Evolutionary conservation across 2,797 vertebrate genomes (phyloP), one percentile per base, ranked within the genome.

Genomic region (Leptodactylus fallax): DNA sequence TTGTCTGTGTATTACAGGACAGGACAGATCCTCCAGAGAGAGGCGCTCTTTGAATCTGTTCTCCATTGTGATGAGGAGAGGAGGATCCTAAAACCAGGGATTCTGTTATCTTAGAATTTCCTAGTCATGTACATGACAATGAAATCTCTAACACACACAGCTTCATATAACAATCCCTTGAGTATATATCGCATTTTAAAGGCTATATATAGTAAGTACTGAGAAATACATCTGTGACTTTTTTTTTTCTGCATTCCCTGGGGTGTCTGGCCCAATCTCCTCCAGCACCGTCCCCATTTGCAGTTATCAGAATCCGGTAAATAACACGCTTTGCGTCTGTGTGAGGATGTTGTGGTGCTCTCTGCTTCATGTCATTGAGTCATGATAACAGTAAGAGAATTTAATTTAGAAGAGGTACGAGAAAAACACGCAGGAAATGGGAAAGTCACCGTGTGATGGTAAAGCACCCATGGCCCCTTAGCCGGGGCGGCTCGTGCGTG

Each of bases 301-400:
- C 71, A 49, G 27, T 60, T 72, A 23, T 84, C 69, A 74, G 71
- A 63, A 49, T 58, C 14, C n/a, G 55, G 71, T 82, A 19, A 82
- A 82, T 82, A 63, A 74, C 47, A 21, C 27, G 13, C 45, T 51
- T 55, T 65, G 45, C 61, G 65, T 14, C 79, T 82, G 55, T 82
- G 79, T 55, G 77, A 61, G 19, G 63, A 14, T 87, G 17, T 88
- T 63, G 17, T 77, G 53, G 53, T 88, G 53, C 67, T 16, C 81
- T 71, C n/a, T 77, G 87, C 77, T 83, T 72, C 74, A 84, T 84
- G 87, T 84, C 87, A 84, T 61, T 71, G 87, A 84, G 81, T 79
- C 84, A 84, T 79, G 81, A 84, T 84, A 79, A 84, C 65, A 49
- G 51, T 11, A 81, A 80, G 74, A 60, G 76, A 79, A 84, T 80